phyloP scores from a whole-genome alignment of 1,140 invertebrate species.

The Drosophila sulfurigaster region DNA sequence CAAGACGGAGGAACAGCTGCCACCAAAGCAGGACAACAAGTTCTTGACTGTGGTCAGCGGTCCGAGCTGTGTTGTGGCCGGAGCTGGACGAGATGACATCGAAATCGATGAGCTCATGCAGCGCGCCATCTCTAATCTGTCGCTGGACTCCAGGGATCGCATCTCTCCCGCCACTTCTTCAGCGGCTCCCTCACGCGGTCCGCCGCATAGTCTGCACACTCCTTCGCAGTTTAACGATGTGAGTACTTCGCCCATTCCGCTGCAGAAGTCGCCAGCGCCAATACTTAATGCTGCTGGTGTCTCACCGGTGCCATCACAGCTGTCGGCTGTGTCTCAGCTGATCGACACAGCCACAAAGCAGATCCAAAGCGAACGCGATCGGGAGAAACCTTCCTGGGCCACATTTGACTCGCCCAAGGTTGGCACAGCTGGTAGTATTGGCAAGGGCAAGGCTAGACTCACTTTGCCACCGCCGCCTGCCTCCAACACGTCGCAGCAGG shows the following conservation, averaged over 20 bases:
- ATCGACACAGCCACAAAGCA: constrained; percentile 79
- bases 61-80: constrained; percentile 12
- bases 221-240: constrained; percentile 80
- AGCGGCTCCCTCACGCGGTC: constrained; percentile 52
- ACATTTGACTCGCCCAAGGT: constrained; percentile 83
- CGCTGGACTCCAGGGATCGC: constrained; percentile 79
- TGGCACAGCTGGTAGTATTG: not conserved
- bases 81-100: constrained; percentile 71
- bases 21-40: constrained; percentile 71
- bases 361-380: constrained; percentile 61
- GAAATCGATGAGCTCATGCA: constrained; percentile 84
- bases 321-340: constrained; percentile 77
- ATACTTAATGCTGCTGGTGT: constrained; percentile 47
- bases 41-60: constrained; percentile 63
- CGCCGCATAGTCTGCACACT: constrained; percentile 44
- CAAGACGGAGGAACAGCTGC: constrained; percentile 48
- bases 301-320: constrained; percentile 82
- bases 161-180: constrained; percentile 73
- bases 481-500: constrained; percentile 82
- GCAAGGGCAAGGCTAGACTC: constrained; percentile 60
- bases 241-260: constrained; percentile 82
- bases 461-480: constrained; percentile 73
- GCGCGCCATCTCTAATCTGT: constrained; percentile 82
- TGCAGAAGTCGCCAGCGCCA: constrained; percentile 75
- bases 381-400: constrained; percentile 77